These are phyloP conservation scores for Ormyrus labotus DNA, from an alignment of 2,888 invertebrate species.

Conservation along the genomic window DNA sequence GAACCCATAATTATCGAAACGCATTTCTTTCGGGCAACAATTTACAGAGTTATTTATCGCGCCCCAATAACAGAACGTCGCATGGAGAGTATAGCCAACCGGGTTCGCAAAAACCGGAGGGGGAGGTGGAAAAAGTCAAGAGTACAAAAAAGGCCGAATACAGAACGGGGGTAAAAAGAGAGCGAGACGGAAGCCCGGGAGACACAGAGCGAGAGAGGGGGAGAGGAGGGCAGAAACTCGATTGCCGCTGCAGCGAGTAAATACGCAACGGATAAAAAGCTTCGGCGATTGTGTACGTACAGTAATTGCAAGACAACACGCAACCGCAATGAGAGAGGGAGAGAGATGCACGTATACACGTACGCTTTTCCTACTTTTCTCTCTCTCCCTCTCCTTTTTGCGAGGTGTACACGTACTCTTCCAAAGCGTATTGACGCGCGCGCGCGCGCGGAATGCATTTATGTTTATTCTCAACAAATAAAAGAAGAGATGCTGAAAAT, in stretches of 20 bases:
- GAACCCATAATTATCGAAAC: too few relatives aligned
- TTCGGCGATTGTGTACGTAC: slow-evolving; percentile 31
- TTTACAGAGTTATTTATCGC: not conserved
- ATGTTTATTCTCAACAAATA: slow-evolving; percentile 26
- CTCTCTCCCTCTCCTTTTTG: too few relatives aligned
- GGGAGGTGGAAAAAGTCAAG: not conserved
- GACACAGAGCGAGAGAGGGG: not conserved
- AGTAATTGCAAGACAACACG: slow-evolving; percentile 56
- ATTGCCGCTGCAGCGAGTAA: slow-evolving; percentile 49
- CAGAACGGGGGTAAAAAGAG: not conserved
- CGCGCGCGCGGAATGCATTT: slow-evolving; percentile 12
- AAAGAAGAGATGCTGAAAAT: not conserved
- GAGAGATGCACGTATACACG: not conserved
- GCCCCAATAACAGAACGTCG: not conserved
- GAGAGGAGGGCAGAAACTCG: slow-evolving; percentile 32
- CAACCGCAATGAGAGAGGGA: slow-evolving; percentile 41
- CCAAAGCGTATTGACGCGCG: slow-evolving; percentile 8
- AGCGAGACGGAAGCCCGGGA: not conserved
- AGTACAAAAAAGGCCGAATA: slow-evolving; percentile 4
- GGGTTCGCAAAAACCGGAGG: not conserved
- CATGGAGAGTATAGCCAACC: not conserved
- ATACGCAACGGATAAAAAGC: slow-evolving; percentile 52
- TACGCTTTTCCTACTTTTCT: too few relatives aligned
- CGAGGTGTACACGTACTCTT: not conserved
- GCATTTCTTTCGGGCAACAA: not conserved